phyloP scores from a whole-genome alignment of 2,113 vertebrate species.

The Ctenomys sociabilis region DNA sequence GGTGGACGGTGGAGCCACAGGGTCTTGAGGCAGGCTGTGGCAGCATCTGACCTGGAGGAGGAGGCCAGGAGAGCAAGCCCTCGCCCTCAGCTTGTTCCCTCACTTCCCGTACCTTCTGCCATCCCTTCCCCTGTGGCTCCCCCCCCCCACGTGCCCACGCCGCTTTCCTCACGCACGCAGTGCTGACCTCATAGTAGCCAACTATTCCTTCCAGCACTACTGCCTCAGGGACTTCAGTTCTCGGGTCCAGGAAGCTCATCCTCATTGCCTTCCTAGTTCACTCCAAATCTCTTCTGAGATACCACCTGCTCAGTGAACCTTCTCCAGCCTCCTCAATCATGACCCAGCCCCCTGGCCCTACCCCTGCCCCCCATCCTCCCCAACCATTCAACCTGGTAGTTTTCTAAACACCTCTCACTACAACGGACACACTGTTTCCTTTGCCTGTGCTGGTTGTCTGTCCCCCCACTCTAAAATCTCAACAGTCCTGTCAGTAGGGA shows the following conservation, averaged over 20 bases:
- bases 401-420: not conserved
- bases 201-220: not conserved
- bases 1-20: slow-evolving; percentile 84
- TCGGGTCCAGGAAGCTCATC: not conserved
- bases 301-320: not conserved
- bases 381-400: not conserved
- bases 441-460: not conserved
- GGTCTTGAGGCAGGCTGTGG: slow-evolving; percentile 86
- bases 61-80: not conserved
- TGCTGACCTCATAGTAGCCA: not conserved
- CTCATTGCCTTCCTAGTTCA: not conserved
- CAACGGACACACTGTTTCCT: accelerated
- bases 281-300: not conserved
- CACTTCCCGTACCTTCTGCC: not conserved
- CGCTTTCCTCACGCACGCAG: not conserved
- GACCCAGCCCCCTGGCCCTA: no score
- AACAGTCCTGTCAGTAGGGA: not conserved
- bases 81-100: not conserved
- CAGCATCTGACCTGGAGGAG: slow-evolving; percentile 60
- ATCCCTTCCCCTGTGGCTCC: not conserved
- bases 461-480: not conserved
- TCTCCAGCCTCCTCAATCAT: not conserved
- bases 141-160: not conserved
- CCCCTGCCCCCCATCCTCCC: accelerated
- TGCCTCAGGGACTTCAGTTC: not conserved